Percentiles rank a stretch among this genome's conserved stretches.
Conservation (phyloP, 2,113 vertebrate genomes). For the Xyliphius kryptos region DNA sequence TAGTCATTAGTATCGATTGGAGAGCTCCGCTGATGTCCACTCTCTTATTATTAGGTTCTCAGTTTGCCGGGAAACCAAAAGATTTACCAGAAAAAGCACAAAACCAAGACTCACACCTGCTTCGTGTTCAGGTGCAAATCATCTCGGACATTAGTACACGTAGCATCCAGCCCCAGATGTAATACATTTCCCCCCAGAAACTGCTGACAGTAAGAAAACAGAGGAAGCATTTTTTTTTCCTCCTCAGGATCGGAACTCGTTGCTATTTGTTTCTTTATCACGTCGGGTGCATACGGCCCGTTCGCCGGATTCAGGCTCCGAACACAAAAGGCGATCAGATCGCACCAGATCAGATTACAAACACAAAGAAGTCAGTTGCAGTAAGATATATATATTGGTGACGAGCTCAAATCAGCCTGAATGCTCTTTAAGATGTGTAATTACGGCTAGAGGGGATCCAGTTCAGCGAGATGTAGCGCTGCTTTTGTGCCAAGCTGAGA, state of each 20-base stretch:
- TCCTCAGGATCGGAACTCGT: too few relatives aligned
- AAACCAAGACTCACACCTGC: neutral
- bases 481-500: slow-evolving; percentile 30
- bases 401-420: neutral
- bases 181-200: slow-evolving; percentile 9
- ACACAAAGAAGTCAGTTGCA: neutral
- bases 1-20: too few relatives aligned
- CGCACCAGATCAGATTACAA: too few relatives aligned
- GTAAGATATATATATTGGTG: neutral
- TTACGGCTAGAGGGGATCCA: slow-evolving; percentile 23
- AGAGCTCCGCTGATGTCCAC: too few relatives aligned
- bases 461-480: slow-evolving; percentile 12
- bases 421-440: slow-evolving; percentile 19
- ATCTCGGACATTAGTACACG: slow-evolving; percentile 32
- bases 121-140: slow-evolving; percentile 32
- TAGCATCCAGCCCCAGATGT: slow-evolving; percentile 7
- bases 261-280: too few relatives aligned
- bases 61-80: neutral
- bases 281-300: too few relatives aligned
- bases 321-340: neutral
- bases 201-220: slow-evolving; percentile 31
- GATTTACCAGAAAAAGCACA: neutral
- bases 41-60: neutral
- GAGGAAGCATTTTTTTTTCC: slow-evolving; percentile 11
- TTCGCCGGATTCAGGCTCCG: too few relatives aligned